Base-by-base conservation (phyloP, 2,888 invertebrate genomes). In the Caenorhabditis sulstoni region DNA sequence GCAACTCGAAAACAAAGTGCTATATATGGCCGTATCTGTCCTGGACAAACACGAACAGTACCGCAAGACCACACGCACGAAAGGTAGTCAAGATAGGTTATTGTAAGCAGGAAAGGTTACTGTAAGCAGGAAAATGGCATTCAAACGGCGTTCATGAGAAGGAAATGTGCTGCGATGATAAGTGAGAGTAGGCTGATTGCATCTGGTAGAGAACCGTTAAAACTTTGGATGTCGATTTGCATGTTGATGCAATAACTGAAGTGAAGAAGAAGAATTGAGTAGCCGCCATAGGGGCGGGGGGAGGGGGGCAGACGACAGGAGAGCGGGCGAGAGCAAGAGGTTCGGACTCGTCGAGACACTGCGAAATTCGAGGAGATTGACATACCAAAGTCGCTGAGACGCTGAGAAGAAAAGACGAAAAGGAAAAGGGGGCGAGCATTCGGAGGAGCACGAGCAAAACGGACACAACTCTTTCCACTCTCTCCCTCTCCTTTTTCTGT, bases 261-360 rank as follows among this genome's bases (percentile, higher is more conserved):
- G 67, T 75, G 75, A 74, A 65, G 73, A 65, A 74, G 53, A 74
- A 74, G 53, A 74, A 74, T 65, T 49, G 67, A 75, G 67, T 61
- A 75, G 61, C 67, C 61, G 59, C 65, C 73, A 65, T 74, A 58
- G 58, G 58, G n/a, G n/a, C n/a, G n/a, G n/a, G n/a, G n/a, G n/a
- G n/a, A n/a, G n/a, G n/a, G 29, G 52, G 68, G 59, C 68, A 68
- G 68, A 68, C 68, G 59, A 59, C 59, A 59, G 59, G 59, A 59
- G 68, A 65, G 35, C 50, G 49, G 41, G 73, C 59, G 58, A 45
- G 73, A 65, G 73, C 73, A 59, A 74, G 73, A 57, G 73, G 62
- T 71, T 71, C 45, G 45, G 64, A 57, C 45, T 45, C 18, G 57
- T 23, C n/a, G 29, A 71, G 71, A 71, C 64, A 71, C 71, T 57